phyloP scores from a whole-genome alignment of 1,140 invertebrate species.

The Steinernema feltiae region DNA sequence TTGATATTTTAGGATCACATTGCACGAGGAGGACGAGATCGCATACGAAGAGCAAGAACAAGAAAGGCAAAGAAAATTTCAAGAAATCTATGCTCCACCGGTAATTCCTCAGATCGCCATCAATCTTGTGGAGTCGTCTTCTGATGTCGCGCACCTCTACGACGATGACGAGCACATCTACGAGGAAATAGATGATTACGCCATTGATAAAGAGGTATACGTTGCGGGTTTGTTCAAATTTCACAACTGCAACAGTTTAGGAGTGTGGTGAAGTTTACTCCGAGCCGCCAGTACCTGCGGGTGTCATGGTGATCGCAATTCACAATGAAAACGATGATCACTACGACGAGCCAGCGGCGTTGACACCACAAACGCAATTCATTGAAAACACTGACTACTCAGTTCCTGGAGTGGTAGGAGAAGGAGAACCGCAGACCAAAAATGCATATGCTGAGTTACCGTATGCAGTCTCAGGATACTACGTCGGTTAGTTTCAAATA shows the following conservation, averaged over 20 bases:
- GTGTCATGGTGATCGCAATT: background rate
- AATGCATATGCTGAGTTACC: background rate
- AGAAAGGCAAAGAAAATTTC: background rate
- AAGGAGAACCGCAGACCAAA: background rate
- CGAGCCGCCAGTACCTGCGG: background rate
- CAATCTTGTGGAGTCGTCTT: background rate
- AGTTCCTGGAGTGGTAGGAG: background rate
- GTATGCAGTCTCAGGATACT: background rate
- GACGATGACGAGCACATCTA: constrained; percentile 25
- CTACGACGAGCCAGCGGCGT: constrained; percentile 13
- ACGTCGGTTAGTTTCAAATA: background rate
- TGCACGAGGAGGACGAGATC: constrained; percentile 10
- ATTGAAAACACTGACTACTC: background rate
- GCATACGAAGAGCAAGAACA: background rate
- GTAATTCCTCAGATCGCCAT: background rate
- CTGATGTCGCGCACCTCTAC: constrained; percentile 16
- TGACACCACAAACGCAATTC: background rate
- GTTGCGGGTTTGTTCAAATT: background rate
- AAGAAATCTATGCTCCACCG: background rate
- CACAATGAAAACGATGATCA: constrained; percentile 4
- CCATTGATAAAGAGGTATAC: constrained; percentile 7
- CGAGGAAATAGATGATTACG: constrained; percentile 24
- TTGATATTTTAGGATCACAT: background rate
- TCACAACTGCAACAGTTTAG: background rate
- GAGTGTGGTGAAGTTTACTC: background rate